A percentile compares a stretch with the other conserved stretches of the same genome.
These are phyloP conservation scores for Nicator chloris DNA, from an alignment of 2,113 vertebrate species.

Conservation along the genomic window DNA sequence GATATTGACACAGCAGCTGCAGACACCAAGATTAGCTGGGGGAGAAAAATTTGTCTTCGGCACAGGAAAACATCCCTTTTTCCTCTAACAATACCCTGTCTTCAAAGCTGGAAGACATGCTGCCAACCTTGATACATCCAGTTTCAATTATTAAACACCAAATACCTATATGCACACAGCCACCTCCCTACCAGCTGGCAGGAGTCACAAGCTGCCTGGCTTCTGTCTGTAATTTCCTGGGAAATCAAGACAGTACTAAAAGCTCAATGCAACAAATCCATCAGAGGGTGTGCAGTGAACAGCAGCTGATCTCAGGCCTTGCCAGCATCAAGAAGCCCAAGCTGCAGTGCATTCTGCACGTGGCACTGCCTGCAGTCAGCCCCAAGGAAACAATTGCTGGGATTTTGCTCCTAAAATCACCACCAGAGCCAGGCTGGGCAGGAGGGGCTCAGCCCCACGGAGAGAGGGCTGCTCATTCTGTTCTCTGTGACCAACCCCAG, in stretches of 20 bases:
- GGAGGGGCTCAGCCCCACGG: neutral
- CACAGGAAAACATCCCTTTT: neutral
- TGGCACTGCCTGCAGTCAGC: neutral
- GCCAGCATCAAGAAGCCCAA: neutral
- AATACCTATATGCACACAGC: neutral
- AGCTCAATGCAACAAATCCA: neutral
- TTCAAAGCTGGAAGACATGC: neutral
- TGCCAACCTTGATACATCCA: neutral
- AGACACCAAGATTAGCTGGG: neutral
- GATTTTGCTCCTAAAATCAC: neutral
- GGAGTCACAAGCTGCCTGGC: neutral
- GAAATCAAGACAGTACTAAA: neutral
- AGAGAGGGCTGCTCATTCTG: neutral
- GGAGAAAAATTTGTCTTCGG: neutral
- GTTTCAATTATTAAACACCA: neutral
- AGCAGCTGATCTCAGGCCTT: neutral
- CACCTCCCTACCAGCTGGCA: neutral
- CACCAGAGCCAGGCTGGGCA: neutral
- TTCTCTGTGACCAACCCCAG: neutral
- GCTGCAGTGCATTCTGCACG: neutral
- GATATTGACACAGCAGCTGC: slow-evolving; percentile 33
- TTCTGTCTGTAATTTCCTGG: neutral
- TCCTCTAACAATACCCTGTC: neutral
- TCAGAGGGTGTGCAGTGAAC: neutral
- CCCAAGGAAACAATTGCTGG: neutral